These are phyloP conservation scores for Camponotus floridanus DNA, from an alignment of 1,140 invertebrate species.

Conservation along the genomic window DNA sequence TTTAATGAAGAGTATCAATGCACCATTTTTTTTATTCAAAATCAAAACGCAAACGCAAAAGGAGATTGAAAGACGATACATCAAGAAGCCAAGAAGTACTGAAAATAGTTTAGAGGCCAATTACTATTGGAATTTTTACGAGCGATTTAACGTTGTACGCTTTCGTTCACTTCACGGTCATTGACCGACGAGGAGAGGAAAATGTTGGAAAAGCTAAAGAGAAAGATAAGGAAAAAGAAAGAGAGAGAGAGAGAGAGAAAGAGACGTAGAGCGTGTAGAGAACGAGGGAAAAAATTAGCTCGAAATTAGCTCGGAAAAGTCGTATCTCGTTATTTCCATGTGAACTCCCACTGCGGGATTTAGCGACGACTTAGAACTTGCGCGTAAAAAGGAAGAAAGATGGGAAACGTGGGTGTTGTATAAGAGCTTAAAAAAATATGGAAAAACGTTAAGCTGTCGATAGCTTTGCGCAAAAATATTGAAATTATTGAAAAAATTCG, in stretches of 20 bases:
- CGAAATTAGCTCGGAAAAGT: conserved; percentile 52
- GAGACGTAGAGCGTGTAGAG: conserved; percentile 20
- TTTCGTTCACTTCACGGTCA: conserved; percentile 56
- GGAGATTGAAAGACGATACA: conserved; percentile 37
- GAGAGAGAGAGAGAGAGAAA: conserved; percentile 16
- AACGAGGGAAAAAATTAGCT: conserved; percentile 40
- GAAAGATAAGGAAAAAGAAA: background rate
- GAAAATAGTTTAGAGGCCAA: conserved; percentile 75
- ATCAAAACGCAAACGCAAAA: background rate
- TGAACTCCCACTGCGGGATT: conserved; percentile 59
- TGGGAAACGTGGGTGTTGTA: background rate
- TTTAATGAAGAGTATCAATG: background rate
- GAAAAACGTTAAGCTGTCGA: background rate
- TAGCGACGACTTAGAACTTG: conserved; percentile 32
- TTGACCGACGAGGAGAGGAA: conserved; percentile 37
- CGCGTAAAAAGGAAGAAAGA: background rate
- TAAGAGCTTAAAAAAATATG: background rate
- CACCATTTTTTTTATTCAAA: conserved; percentile 11
- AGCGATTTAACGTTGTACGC: conserved; percentile 74
- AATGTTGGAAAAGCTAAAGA: conserved; percentile 12
- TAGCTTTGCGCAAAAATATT: background rate
- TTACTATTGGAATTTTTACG: conserved; percentile 76
- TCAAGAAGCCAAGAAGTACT: conserved; percentile 44
- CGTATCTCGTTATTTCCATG: conserved; percentile 59
- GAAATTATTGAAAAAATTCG: background rate